Percentiles rank a stretch among this genome's conserved stretches.
phyloP scores from a whole-genome alignment of 2,113 vertebrate species.

The Forbesichthys agassizii region DNA sequence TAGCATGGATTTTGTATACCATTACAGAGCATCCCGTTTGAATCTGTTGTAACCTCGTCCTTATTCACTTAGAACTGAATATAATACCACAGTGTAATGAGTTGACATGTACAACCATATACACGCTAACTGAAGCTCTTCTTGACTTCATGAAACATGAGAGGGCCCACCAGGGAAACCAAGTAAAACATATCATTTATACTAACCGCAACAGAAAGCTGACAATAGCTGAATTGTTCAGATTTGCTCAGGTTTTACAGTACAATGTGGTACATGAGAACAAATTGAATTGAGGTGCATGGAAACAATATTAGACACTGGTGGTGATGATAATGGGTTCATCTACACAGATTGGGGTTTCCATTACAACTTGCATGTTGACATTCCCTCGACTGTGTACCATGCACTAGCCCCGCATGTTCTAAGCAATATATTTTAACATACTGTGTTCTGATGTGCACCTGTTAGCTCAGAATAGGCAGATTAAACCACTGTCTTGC shows the following conservation, averaged over 20 bases:
- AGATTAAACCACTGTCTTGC: too few relatives aligned
- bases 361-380: constrained; percentile 21
- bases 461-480: too few relatives aligned
- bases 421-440: not conserved
- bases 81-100: constrained; percentile 7
- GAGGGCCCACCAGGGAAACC: constrained; percentile 2
- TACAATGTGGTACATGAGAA: constrained; percentile 9
- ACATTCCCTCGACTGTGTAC: constrained; percentile 13
- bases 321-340: constrained; percentile 8
- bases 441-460: too few relatives aligned
- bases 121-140: not conserved
- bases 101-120: constrained; percentile 5
- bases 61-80: constrained; percentile 1
- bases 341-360: constrained; percentile 13
- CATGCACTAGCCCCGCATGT: not conserved
- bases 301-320: constrained; percentile 15
- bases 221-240: constrained; percentile 8
- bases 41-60: constrained; percentile 1
- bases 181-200: constrained; percentile 25
- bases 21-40: constrained; percentile 17
- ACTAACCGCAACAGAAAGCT: constrained; percentile 9
- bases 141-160: constrained; percentile 19
- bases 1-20: not conserved
- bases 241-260: constrained; percentile 14
- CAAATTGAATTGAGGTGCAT: constrained; percentile 3